Base-by-base conservation (phyloP, 2,113 vertebrate species). In the Tauraco erythrolophus region DNA sequence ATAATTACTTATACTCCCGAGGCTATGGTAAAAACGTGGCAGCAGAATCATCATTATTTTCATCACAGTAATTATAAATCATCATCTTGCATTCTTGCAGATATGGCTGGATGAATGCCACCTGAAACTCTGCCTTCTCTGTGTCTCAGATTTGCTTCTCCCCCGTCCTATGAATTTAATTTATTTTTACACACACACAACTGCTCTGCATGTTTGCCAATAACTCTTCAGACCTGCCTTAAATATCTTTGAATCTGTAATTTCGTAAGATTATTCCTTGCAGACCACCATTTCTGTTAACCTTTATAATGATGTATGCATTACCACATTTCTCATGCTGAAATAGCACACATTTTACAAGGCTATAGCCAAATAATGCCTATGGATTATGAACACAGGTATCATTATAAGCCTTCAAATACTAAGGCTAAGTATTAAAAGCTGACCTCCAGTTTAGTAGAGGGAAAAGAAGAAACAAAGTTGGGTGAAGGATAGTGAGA, bases 1-100 rank as follows among this genome's bases (percentile, higher is more conserved):
- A 92, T 97, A 97, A 97, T 97, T 96, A 83, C 70, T 95, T 95
- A 93, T 62, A 80, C 79, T 96, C 94, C 74, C 5, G 66, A 94
- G 94, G 83, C 91, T 91, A 94, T 37, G 75, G 48, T 83, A 96
- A 96, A 95, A 95, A 81, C 0, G 1, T 95, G 71, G 70, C 88
- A 95, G 74, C 33, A 89, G 57, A 97, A 95, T 93, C 85, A 92
- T 88, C 39, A 2, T 89, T 97, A 97, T 91, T 98, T 97, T 97
- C 19, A 69, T 93, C 95, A 94, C 53, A 68, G 69, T 97, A 96
- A 97, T 97, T 97, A 97, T 91, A 96, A 97, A 93, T 92, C 95
- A 95, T 92, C 69, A 80, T 92, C 0, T 62, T 89, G 35, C 85
- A 84, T 94, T 93, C 93, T 95, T 89, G 51, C 75, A 95, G 92